Evolutionary conservation across 2,888 invertebrate genomes (phyloP).

Genomic region (Lycocerus yunnanus): DNA sequence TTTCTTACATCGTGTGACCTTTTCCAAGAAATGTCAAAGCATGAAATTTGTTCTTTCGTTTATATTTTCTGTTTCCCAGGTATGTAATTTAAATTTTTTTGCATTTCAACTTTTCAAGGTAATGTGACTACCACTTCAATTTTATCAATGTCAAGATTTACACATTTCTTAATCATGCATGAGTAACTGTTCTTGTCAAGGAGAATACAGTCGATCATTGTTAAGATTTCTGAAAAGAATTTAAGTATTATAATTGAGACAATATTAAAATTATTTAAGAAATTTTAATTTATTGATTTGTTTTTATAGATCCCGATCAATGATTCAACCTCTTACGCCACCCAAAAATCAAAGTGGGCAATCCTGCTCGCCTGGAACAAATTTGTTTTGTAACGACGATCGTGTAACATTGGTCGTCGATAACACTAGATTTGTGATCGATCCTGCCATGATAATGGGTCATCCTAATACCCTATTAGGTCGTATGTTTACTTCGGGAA

Average conservation of each 20-base stretch:
- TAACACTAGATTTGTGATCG: slow-evolving; percentile 88
- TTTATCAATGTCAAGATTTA: not conserved
- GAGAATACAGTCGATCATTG: not conserved
- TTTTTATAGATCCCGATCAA: slow-evolving; percentile 47
- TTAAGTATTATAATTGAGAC: not conserved
- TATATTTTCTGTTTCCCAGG: too few relatives aligned
- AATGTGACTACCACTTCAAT: not conserved
- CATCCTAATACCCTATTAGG: slow-evolving; percentile 99
- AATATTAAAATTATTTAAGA: not conserved
- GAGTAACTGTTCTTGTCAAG: not conserved
- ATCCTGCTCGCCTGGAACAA: slow-evolving; percentile 14
- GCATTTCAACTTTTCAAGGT: not conserved
- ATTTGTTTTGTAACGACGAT: slow-evolving; percentile 64
- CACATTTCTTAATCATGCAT: not conserved
- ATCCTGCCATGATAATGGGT: slow-evolving; percentile 88
- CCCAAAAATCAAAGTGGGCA: slow-evolving; percentile 41
- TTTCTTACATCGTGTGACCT: not conserved
- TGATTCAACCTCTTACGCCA: slow-evolving; percentile 41
- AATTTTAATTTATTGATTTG: not conserved
- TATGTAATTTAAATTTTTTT: not conserved
- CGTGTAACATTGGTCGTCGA: slow-evolving; percentile 94
- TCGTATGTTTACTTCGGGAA: slow-evolving; percentile 94
- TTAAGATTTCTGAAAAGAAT: not conserved
- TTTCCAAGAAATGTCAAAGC: not conserved
- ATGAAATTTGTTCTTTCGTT: not conserved